A percentile compares a stretch with the other conserved stretches of the same genome.
These are phyloP conservation scores for Leptopilina syphax DNA, from an alignment of 2,888 invertebrate species.

Conservation along the genomic window DNA sequence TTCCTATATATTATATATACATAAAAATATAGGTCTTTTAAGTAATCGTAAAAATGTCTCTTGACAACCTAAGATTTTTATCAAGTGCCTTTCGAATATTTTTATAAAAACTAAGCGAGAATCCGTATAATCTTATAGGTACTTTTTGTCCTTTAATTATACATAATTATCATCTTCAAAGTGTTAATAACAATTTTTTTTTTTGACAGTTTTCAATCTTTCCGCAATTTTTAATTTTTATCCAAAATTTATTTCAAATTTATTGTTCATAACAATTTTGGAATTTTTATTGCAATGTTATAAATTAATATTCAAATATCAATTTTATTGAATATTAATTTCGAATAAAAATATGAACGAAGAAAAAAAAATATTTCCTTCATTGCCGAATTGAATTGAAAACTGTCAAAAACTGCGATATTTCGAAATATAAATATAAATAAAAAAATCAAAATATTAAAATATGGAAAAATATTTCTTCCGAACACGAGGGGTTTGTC, in stretches of 20 bases:
- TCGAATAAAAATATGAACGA: too few species aligned
- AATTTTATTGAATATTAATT: too few species aligned
- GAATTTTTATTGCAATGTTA: too few species aligned
- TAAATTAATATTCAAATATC: too few species aligned
- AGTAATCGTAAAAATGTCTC: constrained; percentile 21
- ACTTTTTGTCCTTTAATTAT: constrained; percentile 23
- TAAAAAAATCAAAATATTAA: constrained; percentile 1
- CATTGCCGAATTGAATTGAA: constrained; percentile 23
- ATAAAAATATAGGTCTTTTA: constrained; percentile 1
- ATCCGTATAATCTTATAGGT: constrained; percentile 30
- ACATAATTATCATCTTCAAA: constrained; percentile 34
- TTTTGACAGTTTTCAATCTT: constrained; percentile 5
- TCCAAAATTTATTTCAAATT: neutral
- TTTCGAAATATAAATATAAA: constrained; percentile 12
- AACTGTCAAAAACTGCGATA: constrained; percentile 28
- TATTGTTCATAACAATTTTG: too few species aligned
- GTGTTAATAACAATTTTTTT: neutral
- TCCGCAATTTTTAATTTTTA: neutral
- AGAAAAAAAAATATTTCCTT: neutral
- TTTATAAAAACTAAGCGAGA: constrained; percentile 59
- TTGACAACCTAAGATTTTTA: constrained; percentile 60
- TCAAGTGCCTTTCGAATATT: constrained; percentile 70
- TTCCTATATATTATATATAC: neutral
- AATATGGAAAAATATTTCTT: constrained; percentile 37
- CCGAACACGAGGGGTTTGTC: neutral